Base-by-base conservation (phyloP, 2,797 vertebrate species). In the Clamator glandarius region DNA sequence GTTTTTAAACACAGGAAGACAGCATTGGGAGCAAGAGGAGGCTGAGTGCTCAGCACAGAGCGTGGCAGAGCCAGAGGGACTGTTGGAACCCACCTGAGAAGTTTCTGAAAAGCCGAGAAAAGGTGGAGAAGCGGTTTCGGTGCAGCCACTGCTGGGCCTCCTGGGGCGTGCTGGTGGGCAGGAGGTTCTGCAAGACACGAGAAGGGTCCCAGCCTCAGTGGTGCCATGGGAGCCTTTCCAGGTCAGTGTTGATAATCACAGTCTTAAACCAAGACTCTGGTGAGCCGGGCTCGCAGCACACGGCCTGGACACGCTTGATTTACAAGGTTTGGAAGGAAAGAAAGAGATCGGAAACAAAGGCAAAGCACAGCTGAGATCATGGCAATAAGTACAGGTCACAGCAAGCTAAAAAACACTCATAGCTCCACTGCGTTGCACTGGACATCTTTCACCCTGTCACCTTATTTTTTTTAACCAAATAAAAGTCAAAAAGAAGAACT, bases 141-240 rank as follows among this genome's bases (percentile, higher is more conserved):
- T 98, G 98, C 94, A 99, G 98, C 99, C 99, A 99, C 96, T 99
- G 99, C 97, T 99, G 99, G 73, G 99, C 99, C 61, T 99, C 99
- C 97, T 99, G 99, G 91, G 99, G 99, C 1, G 98, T 99, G 91
- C 99, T 98, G 75, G 98, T 98, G 89, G 99, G 99, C 96, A 99
- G 98, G 96, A 99, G 98, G 97, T 99, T 99, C 99, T 99, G 94
- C 77, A 97, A 96, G 12, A 68, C 20, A 96, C 41, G 67, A 68
- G 42, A 59, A 51, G 11, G 75, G 57, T 90, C 88, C 76, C 8
- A 18, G 62, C 8, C 57, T 52, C 75, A 14, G 44, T 3, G 28
- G 67, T 7, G 46, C 70, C 1, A n/a, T n/a, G 35, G 26, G 31
- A 46, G 17, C 6, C 4, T 1, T 8, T 48, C 55, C 59, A 7